A percentile compares a stretch with the other conserved stretches of the same genome.
Evolutionary conservation across 2,888 invertebrate genomes (phyloP).

Genomic region (Nineta flava): DNA sequence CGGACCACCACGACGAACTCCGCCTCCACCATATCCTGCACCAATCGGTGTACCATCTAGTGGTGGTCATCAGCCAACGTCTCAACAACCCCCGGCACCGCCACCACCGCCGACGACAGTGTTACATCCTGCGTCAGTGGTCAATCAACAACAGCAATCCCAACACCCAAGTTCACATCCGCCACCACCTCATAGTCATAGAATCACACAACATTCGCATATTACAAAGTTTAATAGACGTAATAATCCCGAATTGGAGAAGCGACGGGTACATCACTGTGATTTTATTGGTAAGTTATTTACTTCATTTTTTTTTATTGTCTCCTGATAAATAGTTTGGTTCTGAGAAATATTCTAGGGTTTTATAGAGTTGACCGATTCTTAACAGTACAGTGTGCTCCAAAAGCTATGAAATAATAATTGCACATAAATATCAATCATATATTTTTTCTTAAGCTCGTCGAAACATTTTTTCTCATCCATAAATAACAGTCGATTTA

Average conservation of each 20-base stretch:
- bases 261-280: constrained; percentile 89
- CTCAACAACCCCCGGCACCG: constrained; percentile 8
- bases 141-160: too few species aligned
- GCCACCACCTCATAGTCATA: too few species aligned
- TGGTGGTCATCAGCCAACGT: background rate
- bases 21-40: constrained; percentile 62
- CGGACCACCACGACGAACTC: constrained; percentile 49
- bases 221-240: constrained; percentile 70
- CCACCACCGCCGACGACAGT: constrained; percentile 18
- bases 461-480: too few species aligned
- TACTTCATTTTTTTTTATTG: background rate
- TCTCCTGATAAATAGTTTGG: too few species aligned
- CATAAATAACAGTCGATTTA: too few species aligned
- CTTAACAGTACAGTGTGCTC: too few species aligned
- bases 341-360: too few species aligned
- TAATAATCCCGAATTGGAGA: constrained; percentile 93
- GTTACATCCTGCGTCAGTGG: constrained; percentile 11
- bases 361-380: too few species aligned
- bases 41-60: constrained; percentile 23
- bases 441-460: too few species aligned
- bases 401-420: too few species aligned
- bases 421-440: too few species aligned
- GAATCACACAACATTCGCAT: constrained; percentile 20
- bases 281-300: constrained; percentile 69
- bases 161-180: too few species aligned